Evolutionary conservation across 92 coral and sea anemone species (phyloP), one percentile per base, ranked within the genome.

Genomic region (Ricordea florida): DNA sequence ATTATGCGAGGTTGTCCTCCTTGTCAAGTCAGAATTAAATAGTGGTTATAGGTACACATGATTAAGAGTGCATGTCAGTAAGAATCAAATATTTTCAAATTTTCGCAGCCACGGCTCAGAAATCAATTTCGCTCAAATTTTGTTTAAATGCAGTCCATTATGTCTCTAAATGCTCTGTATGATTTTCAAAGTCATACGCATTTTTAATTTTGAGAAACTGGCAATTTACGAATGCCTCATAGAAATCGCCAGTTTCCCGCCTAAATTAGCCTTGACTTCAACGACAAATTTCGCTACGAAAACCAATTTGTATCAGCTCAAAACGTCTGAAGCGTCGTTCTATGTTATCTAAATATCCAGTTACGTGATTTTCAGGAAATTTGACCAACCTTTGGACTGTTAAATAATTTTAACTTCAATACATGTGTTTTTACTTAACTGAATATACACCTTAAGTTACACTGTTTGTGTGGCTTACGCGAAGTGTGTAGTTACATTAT

Each of bases 121-220:
- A 72, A 72, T 72, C 79, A 53, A 22, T 72, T 71, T 71, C 27
- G 78, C 69, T 71, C 61, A 68, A 49, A 68, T 50, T 68, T 30
- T 68, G 45, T 49, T 41, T 37, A 56, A 30, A 56, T 57, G 56
- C 36, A 57, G 67, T 24, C 67, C 57, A 72, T 56, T 57, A 41
- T 57, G 30, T 72, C 50, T 28, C 37, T 32, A 72, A 72, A 57
- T 57, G 51, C 79, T 34, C 79, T 57, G 68, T 25, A 57, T 57
- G 57, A 10, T 72, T 72, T 5, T 57, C 57, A 34, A 57, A 59
- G 79, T 57, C 41, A 57, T 32, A 21, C 13, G 31, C 47, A 56
- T 72, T 72, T 72, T 50, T 20, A 33, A 20, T 40, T 47, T 69
- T 69, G 69, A 72, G 42, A 72, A 57, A 57, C 33, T 72, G 70